Base-by-base conservation (phyloP, 2,797 vertebrate species). In the Pteropus rufus region DNA sequence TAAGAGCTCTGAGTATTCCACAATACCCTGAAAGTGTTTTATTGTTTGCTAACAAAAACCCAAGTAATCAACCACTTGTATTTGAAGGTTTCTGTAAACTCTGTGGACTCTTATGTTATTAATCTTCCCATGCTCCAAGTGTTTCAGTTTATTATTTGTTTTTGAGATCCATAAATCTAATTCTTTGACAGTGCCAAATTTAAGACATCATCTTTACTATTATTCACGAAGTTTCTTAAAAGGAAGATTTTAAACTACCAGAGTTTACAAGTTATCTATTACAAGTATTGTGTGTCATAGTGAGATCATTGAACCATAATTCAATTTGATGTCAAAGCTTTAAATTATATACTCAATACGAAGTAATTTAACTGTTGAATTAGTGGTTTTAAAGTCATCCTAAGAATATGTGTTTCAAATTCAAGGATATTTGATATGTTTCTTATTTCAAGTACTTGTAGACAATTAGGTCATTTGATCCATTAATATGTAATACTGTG, bases 301-400 rank as follows among this genome's bases (percentile, higher is more conserved):
- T n/a, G 54, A 98, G 67, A 96, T 95, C 65, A 96, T 89, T 97
- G 29, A 89, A 34, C 0, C 4, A 49, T 91, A 97, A 97, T 93
- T 97, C 91, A 97, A 52, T 94, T 91, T 97, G 85, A 97, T 96
- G 92, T 93, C 91, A 85, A 41, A 94, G 31, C 6, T 84, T 97
- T 93, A 93, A 96, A 95, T 36, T 93, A 65, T 93, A 65, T 58
- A 70, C 56, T 93, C 46, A 72, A 24, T 92, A 85, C 62, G 97
- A 93, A 62, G 4, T 80, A 41, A 89, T 95, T 96, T 65, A 96
- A 97, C 96, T 96, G 39, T 84, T 94, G 58, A 97, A 92, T 49
- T 94, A 16, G 0, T 76, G 41, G 46, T 67, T 96, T 95, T 91
- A 86, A 97, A 93, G n/a, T 81, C 80, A 90, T 92, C 84, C 10